These are phyloP conservation scores for Corydoras sp. DNA, from an alignment of 2,113 vertebrate species.

Conservation along the genomic window DNA sequence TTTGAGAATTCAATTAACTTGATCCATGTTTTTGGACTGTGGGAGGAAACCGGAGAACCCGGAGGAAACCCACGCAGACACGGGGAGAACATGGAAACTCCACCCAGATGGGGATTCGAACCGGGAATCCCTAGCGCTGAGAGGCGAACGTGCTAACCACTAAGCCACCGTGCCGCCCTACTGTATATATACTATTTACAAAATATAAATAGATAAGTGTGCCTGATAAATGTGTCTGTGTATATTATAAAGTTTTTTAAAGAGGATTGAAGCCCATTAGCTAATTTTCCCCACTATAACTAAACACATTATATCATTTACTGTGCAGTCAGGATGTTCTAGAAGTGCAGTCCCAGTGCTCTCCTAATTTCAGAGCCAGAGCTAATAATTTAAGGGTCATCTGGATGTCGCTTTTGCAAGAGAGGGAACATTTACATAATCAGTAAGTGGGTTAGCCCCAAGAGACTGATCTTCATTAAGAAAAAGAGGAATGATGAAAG, in stretches of 20 bases:
- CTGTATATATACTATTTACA: no score
- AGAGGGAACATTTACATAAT: slow-evolving; percentile 43
- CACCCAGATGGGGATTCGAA: no score
- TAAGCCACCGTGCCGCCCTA: no score
- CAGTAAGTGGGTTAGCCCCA: slow-evolving; percentile 34
- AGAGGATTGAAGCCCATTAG: slow-evolving; percentile 27
- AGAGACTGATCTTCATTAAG: slow-evolving; percentile 32
- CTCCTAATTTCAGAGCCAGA: not conserved
- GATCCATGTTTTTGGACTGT: no score
- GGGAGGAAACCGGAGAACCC: no score
- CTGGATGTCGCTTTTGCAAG: slow-evolving; percentile 29
- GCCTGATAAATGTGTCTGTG: not conserved
- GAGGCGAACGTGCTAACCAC: no score
- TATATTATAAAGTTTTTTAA: not conserved
- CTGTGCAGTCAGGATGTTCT: slow-evolving; percentile 17
- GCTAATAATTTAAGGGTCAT: slow-evolving; percentile 26
- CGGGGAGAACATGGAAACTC: no score
- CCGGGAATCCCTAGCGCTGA: no score
- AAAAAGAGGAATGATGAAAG: slow-evolving; percentile 14
- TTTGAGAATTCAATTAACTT: no score
- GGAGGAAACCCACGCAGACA: no score
- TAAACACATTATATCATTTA: slow-evolving; percentile 19
- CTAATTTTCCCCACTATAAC: slow-evolving; percentile 22
- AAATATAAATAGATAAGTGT: not conserved
- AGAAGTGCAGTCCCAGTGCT: slow-evolving; percentile 17